phyloP scores from a whole-genome alignment of 2,888 invertebrate genomes.

The Platycheirus albimanus region DNA sequence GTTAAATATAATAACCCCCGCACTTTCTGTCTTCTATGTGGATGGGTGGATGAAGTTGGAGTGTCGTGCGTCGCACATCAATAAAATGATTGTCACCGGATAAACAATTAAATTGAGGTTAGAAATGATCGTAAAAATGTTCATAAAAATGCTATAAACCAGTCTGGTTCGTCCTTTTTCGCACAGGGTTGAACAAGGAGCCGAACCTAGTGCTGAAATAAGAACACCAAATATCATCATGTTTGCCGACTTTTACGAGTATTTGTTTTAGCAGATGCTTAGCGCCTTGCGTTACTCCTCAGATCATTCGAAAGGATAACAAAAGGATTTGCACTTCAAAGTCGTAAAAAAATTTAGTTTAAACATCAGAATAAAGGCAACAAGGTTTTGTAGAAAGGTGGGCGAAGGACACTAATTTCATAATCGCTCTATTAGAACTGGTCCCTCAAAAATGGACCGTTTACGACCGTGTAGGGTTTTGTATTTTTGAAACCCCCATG shows the following conservation, averaged over 20 bases:
- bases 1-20: conserved; percentile 54
- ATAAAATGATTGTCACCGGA: conserved; percentile 83
- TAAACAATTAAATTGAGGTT: conserved; percentile 83
- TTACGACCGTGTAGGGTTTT: conserved; percentile 36
- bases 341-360: conserved; percentile 52
- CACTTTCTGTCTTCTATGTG: background rate
- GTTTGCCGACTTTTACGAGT: conserved; percentile 68
- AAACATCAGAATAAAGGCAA: conserved; percentile 8
- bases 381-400: background rate
- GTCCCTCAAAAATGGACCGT: conserved; percentile 1
- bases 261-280: conserved; percentile 67
- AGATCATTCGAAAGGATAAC: conserved; percentile 66
- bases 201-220: conserved; percentile 3
- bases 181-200: conserved; percentile 14
- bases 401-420: conserved; percentile 49
- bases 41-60: conserved; percentile 12
- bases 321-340: conserved; percentile 68
- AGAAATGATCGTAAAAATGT: conserved; percentile 82
- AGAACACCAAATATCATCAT: conserved; percentile 58
- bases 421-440: conserved; percentile 67
- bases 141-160: conserved; percentile 82
- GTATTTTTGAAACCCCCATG: conserved; percentile 26
- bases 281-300: conserved; percentile 33
- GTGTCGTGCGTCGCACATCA: conserved; percentile 74
- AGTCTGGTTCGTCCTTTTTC: conserved; percentile 51